Base-by-base conservation (phyloP, 2,797 vertebrate genomes). In the Periophthalmus magnuspinnatus region DNA sequence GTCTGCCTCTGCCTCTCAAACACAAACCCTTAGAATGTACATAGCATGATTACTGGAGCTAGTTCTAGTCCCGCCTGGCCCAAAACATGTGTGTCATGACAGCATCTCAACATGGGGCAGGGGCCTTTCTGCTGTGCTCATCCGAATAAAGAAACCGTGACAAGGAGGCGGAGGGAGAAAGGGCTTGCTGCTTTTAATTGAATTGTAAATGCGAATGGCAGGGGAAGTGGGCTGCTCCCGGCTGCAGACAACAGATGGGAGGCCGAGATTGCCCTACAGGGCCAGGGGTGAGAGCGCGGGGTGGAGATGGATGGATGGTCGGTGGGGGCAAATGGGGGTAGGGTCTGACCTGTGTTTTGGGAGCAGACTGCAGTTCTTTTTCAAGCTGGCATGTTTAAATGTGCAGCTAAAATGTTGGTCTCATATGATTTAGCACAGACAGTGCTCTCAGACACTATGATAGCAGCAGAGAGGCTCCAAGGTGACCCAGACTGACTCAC, bases 191-290 rank as follows among this genome's bases (percentile, higher is more conserved):
- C 83, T 89, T 91, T 92, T 93, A 94, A 94, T 94, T 94, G 92
- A 94, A 94, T 94, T 94, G 93, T 94, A 93, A 94, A 94, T 93
- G 90, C 74, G 84, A 91, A 86, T 72, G 78, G 83, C 82, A 85
- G 86, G 87, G 84, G 85, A 86, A 79, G 22, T 69, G 88, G 90
- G 87, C 71, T 79, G 79, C 88, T 90, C 78, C 90, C 82, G 77
- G 86, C 86, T 89, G 91, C 86, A 93, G 91, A 93, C 86, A 88
- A 92, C 93, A 94, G 94, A 94, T 94, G 93, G 92, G 91, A 93
- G 90, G 91, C 91, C 90, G 91, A 89, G 90, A 84, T 88, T 86
- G 83, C 88, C 90, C 90, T 88, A 83, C 84, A 86, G 89, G 89
- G 89, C 52, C 86, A 86, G 86, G 89, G 88, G 86, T 83, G 84